Conservation (phyloP, 2,888 invertebrate species). For the Cremastinae sp. region DNA sequence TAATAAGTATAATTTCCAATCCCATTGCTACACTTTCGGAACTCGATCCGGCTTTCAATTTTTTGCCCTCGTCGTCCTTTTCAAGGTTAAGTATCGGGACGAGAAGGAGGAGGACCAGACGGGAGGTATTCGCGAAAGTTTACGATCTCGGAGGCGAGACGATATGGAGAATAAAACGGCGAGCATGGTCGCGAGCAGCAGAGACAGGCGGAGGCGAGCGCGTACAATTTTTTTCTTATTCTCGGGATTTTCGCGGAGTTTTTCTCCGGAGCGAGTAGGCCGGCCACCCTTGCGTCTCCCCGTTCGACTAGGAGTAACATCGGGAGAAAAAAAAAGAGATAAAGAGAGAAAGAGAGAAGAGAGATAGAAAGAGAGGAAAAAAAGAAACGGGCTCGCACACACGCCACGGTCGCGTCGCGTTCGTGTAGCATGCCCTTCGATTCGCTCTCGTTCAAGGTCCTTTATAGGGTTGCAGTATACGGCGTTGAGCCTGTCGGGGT, state of each 20-base stretch:
- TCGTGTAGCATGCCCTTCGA: constrained; percentile 76
- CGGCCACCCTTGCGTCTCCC: constrained; percentile 32
- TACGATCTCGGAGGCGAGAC: constrained; percentile 50
- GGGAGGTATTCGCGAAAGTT: constrained; percentile 49
- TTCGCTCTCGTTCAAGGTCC: constrained; percentile 79
- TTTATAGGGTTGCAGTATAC: constrained; percentile 78
- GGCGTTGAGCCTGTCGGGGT: constrained; percentile 76
- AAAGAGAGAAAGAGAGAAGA: too few relatives aligned
- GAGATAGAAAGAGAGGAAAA: too few relatives aligned
- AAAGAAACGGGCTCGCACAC: constrained; percentile 18
- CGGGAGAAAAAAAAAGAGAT: not conserved
- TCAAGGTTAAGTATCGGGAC: constrained; percentile 34
- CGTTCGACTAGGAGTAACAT: constrained; percentile 23
- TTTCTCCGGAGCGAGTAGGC: constrained; percentile 25
- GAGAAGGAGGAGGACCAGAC: constrained; percentile 36
- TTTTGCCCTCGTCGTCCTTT: constrained; percentile 22
- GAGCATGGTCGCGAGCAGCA: constrained; percentile 27
- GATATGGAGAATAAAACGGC: constrained; percentile 49
- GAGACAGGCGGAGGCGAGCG: too few relatives aligned
- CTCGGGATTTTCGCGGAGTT: constrained; percentile 30
- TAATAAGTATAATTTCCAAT: constrained; percentile 33
- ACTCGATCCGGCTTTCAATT: constrained; percentile 5
- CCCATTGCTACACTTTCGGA: constrained; percentile 10
- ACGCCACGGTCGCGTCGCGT: not conserved
- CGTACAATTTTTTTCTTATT: constrained; percentile 15